Conservation (phyloP, 92 coral and sea anemone species). For the Zoanthus sansibaricus region DNA sequence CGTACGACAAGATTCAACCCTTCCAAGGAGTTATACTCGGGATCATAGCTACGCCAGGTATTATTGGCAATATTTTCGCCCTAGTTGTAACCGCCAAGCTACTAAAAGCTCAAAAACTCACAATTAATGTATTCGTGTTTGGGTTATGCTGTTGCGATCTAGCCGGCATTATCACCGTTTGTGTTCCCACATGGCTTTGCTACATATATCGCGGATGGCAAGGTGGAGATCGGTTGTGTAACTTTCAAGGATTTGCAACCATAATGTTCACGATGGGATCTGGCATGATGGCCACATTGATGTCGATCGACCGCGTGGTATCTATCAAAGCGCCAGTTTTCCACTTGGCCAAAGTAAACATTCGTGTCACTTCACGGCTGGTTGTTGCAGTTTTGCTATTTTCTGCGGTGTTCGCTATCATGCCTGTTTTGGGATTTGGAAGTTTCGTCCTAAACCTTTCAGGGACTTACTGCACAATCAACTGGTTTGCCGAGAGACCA, state of each 20-base stretch:
- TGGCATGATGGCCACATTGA: constrained; percentile 75
- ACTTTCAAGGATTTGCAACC: constrained; percentile 83
- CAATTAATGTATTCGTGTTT: constrained; percentile 81
- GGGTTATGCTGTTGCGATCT: constrained; percentile 79
- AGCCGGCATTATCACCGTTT: constrained; percentile 62
- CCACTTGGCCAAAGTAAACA: constrained; percentile 62
- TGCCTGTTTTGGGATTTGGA: constrained; percentile 79
- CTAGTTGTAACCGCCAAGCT: constrained; percentile 72
- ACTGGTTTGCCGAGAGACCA: constrained; percentile 70
- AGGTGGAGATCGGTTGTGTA: constrained; percentile 74
- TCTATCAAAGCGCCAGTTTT: constrained; percentile 80
- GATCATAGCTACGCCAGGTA: constrained; percentile 61
- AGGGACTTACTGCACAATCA: constrained; percentile 79
- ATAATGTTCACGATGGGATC: constrained; percentile 73
- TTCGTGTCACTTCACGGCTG: constrained; percentile 55
- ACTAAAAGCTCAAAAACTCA: constrained; percentile 68
- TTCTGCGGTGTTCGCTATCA: constrained; percentile 62
- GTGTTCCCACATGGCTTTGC: constrained; percentile 81
- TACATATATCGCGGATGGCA: constrained; percentile 72
- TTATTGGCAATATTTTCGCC: constrained; percentile 81
- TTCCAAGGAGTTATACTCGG: constrained; percentile 56
- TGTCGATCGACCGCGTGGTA: constrained; percentile 81
- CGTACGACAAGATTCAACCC: constrained; percentile 34
- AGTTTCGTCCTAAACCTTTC: constrained; percentile 69
- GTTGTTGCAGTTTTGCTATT: constrained; percentile 49